phyloP scores from a whole-genome alignment of 2,797 vertebrate species.

The Allochrocebus solatus region DNA sequence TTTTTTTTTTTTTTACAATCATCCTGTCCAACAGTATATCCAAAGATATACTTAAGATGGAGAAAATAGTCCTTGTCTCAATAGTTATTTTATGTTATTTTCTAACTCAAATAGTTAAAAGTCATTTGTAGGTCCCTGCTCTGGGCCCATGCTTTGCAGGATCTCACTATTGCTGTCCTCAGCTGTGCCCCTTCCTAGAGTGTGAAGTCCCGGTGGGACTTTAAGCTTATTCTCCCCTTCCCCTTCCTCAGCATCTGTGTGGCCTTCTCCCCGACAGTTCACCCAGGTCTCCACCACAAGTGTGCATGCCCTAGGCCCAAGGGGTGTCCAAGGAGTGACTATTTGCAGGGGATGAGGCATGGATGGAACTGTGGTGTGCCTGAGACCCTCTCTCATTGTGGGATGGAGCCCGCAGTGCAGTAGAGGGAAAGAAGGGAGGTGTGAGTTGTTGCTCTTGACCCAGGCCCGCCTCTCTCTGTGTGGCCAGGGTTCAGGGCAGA shows the following conservation, averaged over 20 bases:
- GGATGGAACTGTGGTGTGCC: background rate
- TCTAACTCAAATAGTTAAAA: background rate
- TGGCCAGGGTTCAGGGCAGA: background rate
- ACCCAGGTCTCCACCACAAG: background rate
- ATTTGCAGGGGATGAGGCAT: no score
- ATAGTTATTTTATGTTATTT: background rate
- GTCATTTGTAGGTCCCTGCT: background rate
- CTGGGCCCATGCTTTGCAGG: background rate
- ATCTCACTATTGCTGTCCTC: background rate
- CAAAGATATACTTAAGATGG: background rate
- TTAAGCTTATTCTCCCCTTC: background rate
- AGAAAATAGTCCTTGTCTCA: background rate
- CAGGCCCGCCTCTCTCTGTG: background rate
- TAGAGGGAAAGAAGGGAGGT: background rate
- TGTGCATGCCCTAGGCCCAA: background rate
- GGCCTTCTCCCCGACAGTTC: background rate
- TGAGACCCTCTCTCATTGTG: background rate
- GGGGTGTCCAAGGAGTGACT: background rate
- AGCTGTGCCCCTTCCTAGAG: background rate
- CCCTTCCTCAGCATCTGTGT: no score
- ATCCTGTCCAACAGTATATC: rapidly evolving
- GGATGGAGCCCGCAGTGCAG: background rate
- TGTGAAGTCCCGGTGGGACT: no score
- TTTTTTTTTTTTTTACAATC: background rate
- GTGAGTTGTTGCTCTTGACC: background rate